phyloP scores from a whole-genome alignment of 2,888 invertebrate species.

The Drosophila phalerata region DNA sequence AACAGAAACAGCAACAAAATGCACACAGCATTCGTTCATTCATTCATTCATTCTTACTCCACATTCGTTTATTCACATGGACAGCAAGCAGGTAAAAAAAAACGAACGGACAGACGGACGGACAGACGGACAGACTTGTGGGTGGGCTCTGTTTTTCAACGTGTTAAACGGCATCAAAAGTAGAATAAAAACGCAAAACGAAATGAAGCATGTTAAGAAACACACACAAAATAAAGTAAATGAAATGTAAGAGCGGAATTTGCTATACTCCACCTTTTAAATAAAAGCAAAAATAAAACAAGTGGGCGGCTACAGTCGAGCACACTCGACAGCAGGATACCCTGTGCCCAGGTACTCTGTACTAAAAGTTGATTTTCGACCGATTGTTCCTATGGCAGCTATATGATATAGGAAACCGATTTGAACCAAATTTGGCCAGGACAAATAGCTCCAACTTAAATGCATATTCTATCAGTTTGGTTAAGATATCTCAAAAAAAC shows the following conservation, averaged over 20 bases:
- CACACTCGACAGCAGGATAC: too few species aligned
- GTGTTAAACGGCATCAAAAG: conserved; percentile 46
- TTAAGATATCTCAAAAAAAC: too few species aligned
- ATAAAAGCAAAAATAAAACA: conserved; percentile 7
- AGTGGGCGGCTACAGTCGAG: too few species aligned
- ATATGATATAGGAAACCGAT: too few species aligned
- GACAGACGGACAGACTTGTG: conserved; percentile 68
- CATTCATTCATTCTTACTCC: conserved; percentile 64
- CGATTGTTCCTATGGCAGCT: too few species aligned
- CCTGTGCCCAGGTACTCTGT: too few species aligned
- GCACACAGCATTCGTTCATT: conserved; percentile 72
- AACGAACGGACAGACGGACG: conserved; percentile 10
- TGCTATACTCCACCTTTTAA: not conserved
- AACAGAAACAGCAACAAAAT: conserved; percentile 39
- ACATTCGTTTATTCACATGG: conserved; percentile 53
- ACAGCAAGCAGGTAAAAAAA: conserved; percentile 58
- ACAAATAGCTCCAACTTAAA: too few species aligned
- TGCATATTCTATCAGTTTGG: too few species aligned
- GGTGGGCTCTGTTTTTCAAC: conserved; percentile 66
- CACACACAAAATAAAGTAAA: conserved; percentile 7
- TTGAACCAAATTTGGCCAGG: too few species aligned
- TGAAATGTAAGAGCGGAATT: conserved; percentile 2
- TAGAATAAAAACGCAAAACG: conserved; percentile 43
- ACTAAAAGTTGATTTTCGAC: too few species aligned
- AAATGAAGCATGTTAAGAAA: conserved; percentile 47